Evolutionary conservation across 2,888 invertebrate species (phyloP), one percentile per base, ranked within the genome.

Genomic region (Dexiosoma caninum): DNA sequence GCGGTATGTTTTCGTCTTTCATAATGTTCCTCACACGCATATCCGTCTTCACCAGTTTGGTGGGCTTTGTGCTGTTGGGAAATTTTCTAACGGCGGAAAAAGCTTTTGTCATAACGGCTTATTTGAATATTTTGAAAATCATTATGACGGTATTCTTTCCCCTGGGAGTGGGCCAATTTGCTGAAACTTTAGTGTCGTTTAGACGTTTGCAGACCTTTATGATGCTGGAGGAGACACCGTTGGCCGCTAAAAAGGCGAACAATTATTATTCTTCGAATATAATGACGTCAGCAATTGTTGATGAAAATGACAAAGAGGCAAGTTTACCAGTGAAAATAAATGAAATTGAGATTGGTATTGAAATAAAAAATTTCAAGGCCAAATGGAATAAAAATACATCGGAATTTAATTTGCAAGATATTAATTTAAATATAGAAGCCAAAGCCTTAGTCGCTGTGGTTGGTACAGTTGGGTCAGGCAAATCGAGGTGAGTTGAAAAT

Each of bases 101-200:
- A 87, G 95, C 96, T 12, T 97, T 97, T 90, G 95, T 97, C 72
- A 92, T 97, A 40, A 94, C 96, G 12, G 95, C 97, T 7, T 95
- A 96, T 88, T 97, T 96, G 91, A 96, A 95, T 85, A 94, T 96
- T 67, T 91, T 98, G 70, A 92, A 96, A 27, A 94, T 95, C 84
- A 94, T 95, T 9, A 95, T 97, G 94, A 96, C 96, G 0, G 94
- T 97, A 5, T 95, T 95, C 89, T 95, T 98, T 85, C 97, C 98
- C 0, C 89, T 91, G 90, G 95, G 93, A 42, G 92, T 95, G 55
- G 92, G 93, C 14, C 92, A 92, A 86, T 86, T 92, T 2, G 92
- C 93, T 0, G 94, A 94, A 87, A 91, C 92, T 0, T 85, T 92
- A 23, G 93, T 94, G 6, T 93, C 94, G 0, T 89, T 93, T 19